phyloP scores from a whole-genome alignment of 2,113 vertebrate genomes.

The Albula goreensis region DNA sequence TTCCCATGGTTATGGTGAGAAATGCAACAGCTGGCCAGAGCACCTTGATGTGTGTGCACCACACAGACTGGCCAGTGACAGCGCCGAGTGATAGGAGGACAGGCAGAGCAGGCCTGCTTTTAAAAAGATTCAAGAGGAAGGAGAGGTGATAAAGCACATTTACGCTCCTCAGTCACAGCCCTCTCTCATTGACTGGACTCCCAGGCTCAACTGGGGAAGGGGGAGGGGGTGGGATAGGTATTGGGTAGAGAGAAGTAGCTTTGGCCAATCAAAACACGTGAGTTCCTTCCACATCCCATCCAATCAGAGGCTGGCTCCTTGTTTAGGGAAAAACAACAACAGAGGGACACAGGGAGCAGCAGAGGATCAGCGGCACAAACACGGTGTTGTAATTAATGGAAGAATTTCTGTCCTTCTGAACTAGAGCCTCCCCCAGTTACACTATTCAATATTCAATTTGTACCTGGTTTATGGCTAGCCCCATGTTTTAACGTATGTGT shows the following conservation, averaged over 20 bases:
- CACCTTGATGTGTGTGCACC: neutral
- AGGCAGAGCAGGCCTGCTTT: neutral
- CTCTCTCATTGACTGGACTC: constrained; percentile 9
- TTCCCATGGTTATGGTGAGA: neutral
- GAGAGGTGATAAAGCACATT: neutral
- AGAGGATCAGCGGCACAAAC: no score
- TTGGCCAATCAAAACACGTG: no score
- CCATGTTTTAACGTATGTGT: constrained; percentile 52
- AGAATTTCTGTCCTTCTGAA: no score
- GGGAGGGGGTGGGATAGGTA: neutral
- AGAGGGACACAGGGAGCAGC: constrained; percentile 21
- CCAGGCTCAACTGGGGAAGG: constrained; percentile 16
- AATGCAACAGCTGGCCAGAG: neutral
- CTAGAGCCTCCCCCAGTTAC: no score
- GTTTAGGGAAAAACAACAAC: neutral
- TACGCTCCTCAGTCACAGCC: neutral
- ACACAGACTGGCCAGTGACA: neutral
- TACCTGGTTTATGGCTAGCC: no score
- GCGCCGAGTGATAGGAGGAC: neutral
- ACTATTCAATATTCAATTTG: no score
- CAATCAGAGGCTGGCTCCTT: neutral
- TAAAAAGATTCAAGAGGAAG: neutral
- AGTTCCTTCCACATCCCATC: no score
- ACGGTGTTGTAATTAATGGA: no score
- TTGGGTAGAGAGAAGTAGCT: neutral